Percentiles rank a stretch among this genome's conserved stretches.
phyloP scores from a whole-genome alignment of 2,888 invertebrate species.

The Erebia palarica region DNA sequence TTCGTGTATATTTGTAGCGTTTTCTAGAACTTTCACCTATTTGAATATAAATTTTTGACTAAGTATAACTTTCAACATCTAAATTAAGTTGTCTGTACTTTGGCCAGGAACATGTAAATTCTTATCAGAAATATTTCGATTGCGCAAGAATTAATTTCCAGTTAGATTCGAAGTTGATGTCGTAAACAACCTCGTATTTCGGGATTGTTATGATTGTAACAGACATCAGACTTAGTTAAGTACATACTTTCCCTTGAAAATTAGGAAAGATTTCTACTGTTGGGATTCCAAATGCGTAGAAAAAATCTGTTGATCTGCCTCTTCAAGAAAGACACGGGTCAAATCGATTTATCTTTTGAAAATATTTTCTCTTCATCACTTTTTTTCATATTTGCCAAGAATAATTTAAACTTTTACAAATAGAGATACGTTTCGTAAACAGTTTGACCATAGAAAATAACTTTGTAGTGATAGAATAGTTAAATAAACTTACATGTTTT shows the following conservation, averaged over 20 bases:
- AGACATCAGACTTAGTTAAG: neutral
- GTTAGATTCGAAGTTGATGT: constrained; percentile 22
- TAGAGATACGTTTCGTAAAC: neutral
- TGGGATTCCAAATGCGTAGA: neutral
- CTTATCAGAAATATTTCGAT: constrained; percentile 19
- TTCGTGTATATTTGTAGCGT: neutral
- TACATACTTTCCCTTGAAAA: neutral
- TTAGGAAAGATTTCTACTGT: neutral
- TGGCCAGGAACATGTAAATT: neutral
- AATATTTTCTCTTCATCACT: no score
- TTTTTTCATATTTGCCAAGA: no score
- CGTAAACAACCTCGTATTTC: neutral
- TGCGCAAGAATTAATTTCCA: constrained; percentile 31
- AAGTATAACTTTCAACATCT: neutral
- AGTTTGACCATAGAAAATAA: neutral
- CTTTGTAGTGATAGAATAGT: neutral
- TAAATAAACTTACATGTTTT: neutral
- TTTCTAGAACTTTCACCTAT: constrained; percentile 31
- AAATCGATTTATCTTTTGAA: neutral
- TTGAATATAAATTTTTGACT: neutral
- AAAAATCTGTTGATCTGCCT: neutral
- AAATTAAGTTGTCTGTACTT: constrained; percentile 3
- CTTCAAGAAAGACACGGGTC: neutral
- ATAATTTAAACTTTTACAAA: neutral
- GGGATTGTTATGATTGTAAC: neutral